These are phyloP conservation scores for Oxystoma pomonae DNA, from an alignment of 2,888 invertebrate genomes.

Conservation along the genomic window DNA sequence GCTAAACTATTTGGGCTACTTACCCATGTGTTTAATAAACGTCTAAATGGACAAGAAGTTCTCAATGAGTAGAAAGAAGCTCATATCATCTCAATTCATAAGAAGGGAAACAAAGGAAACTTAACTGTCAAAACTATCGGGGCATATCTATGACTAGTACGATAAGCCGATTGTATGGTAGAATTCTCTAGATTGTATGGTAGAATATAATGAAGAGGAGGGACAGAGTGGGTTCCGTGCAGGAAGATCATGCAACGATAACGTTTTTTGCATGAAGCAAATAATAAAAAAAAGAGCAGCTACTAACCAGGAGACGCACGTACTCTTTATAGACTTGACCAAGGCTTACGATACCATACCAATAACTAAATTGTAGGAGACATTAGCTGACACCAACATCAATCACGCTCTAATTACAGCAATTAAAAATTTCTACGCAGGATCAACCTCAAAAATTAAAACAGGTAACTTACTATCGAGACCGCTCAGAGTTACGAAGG, in stretches of 20 bases:
- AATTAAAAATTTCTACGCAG: neutral
- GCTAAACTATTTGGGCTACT: neutral
- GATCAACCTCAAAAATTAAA: neutral
- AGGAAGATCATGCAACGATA: no score
- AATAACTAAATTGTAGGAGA: neutral
- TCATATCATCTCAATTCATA: neutral
- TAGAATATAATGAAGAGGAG: no score
- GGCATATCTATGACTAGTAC: no score
- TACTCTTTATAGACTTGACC: neutral
- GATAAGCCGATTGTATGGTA: no score
- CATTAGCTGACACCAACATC: neutral
- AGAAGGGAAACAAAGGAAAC: neutral
- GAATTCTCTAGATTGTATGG: no score
- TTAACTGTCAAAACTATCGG: no score
- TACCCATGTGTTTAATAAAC: neutral
- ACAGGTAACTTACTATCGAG: neutral
- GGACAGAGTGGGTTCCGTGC: neutral
- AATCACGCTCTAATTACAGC: no score
- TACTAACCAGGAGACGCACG: neutral
- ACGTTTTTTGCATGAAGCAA: neutral
- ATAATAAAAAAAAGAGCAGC: neutral
- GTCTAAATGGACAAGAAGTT: neutral
- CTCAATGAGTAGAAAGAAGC: no score
- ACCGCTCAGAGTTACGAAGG: neutral
- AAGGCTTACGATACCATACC: neutral